Evolutionary conservation across 2,888 invertebrate genomes (phyloP).

Genomic region (Eledone cirrhosa): DNA sequence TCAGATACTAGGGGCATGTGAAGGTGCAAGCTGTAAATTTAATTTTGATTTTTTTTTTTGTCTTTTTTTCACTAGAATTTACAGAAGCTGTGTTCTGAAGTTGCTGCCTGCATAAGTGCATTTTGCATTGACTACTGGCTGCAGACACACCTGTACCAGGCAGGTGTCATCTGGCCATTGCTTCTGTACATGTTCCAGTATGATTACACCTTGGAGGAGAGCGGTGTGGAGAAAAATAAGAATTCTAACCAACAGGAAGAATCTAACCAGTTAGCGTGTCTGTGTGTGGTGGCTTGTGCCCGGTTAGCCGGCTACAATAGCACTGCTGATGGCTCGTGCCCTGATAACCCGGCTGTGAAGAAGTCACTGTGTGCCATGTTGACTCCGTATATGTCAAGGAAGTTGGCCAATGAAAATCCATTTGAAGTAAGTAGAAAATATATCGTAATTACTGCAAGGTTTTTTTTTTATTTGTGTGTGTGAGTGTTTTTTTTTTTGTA

Average conservation of each 20-base stretch:
- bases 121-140: slow-evolving; percentile 86
- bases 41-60: background rate
- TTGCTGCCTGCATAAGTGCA: slow-evolving; percentile 89
- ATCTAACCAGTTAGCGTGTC: slow-evolving; percentile 89
- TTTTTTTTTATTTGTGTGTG: no score
- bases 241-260: slow-evolving; percentile 90
- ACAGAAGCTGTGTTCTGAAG: slow-evolving; percentile 83
- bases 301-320: slow-evolving; percentile 75
- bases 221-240: slow-evolving; percentile 86
- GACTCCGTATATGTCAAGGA: slow-evolving; percentile 85
- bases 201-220: slow-evolving; percentile 96
- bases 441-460: background rate
- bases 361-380: slow-evolving; percentile 76
- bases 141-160: slow-evolving; percentile 73
- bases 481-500: no score
- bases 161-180: slow-evolving; percentile 90
- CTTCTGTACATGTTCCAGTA: slow-evolving; percentile 90
- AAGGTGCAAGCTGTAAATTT: no score
- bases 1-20: no score
- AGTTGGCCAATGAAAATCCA: slow-evolving; percentile 77
- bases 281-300: slow-evolving; percentile 85
- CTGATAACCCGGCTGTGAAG: slow-evolving; percentile 74
- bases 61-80: slow-evolving; percentile 72
- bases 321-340: slow-evolving; percentile 53
- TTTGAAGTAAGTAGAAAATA: slow-evolving; percentile 71